Evolutionary conservation across 2,113 vertebrate genomes (phyloP), one percentile per base, ranked within the genome.

Genomic region (Rhinolophus sinicus): DNA sequence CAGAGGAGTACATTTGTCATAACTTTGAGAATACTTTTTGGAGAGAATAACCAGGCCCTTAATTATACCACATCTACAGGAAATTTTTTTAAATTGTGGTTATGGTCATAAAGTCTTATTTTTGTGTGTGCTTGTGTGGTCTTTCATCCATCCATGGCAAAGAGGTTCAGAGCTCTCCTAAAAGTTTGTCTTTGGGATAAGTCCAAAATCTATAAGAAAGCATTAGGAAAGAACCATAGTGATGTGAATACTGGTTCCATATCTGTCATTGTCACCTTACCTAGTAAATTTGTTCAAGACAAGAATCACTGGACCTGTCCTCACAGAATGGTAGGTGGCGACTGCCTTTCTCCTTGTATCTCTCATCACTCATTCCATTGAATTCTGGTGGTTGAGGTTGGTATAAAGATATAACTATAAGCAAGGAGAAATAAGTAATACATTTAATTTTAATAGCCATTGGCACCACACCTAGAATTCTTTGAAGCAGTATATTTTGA

Each of bases 41-140:
- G 76, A 84, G 82, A 97, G 67, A 96, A 86, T 95, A 98, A 94
- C 90, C 95, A 98, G 96, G 92, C 90, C 96, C 96, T 90, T 97
- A 98, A 98, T 97, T 98, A 98, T 92, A 97, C 89, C 85, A 98
- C 97, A 97, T 89, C 93, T 62, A 94, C 94, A 97, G 96, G 93
- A 96, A 87, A 77, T 95, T 97, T 98, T 98, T 98, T 97, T 58
- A 95, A 97, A 90, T 9, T 13, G 90, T 94, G 85, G 97, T 97
- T 98, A 86, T 75, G 21, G 60, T 69, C 67, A 93, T 77, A 92
- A 92, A 95, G 95, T 90, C 69, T 81, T 72, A 28, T 70, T 88
- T 50, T 60, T 75, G 38, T 94, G 30, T 89, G 89, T 72, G 67
- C 67, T 90, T 93, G 60, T 86, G 87, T 97, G 96, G 81, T 92